Conservation (phyloP, 30 jellyfish, hydroid and myxozoan genomes). For the Aurelia aurita complex sp. Pacific region DNA sequence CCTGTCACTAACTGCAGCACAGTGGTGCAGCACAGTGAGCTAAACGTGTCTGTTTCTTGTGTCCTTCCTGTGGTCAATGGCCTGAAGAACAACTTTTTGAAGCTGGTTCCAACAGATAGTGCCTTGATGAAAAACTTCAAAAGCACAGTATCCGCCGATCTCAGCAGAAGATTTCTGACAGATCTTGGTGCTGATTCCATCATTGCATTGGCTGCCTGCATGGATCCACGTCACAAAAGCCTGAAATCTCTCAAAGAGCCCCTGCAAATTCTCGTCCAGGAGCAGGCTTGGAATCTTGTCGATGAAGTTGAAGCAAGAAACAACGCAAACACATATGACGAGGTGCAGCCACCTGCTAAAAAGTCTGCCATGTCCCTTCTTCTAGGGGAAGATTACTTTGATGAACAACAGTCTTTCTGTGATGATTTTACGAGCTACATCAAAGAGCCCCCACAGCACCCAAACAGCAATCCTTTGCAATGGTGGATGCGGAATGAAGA, state of each 20-base stretch:
- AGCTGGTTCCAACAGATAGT: too few relatives aligned
- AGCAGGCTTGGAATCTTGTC: constrained; percentile 26
- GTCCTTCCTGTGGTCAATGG: constrained; percentile 44
- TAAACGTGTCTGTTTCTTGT: constrained; percentile 37
- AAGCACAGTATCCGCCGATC: too few relatives aligned
- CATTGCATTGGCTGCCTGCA: neutral
- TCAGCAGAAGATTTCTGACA: too few relatives aligned
- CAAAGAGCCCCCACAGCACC: constrained; percentile 50
- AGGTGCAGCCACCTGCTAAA: constrained; percentile 39
- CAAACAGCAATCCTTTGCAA: constrained; percentile 29
- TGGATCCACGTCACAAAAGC: constrained; percentile 13
- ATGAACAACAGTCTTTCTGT: constrained; percentile 41
- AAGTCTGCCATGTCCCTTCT: constrained; percentile 55
- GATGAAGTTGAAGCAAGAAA: neutral
- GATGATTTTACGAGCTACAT: constrained; percentile 33
- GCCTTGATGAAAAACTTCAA: too few relatives aligned
- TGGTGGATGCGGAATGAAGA: constrained; percentile 59
- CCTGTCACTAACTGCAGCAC: constrained; percentile 21
- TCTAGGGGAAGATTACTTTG: constrained; percentile 40
- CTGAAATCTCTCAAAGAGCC: constrained; percentile 1
- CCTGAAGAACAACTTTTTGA: neutral
- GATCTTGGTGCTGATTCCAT: too few relatives aligned
- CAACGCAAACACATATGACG: neutral
- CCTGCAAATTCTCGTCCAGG: constrained; percentile 25
- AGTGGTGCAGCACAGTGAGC: constrained; percentile 46